These are phyloP conservation scores for Pipa parva DNA, from an alignment of 2,113 vertebrate genomes.

Conservation along the genomic window DNA sequence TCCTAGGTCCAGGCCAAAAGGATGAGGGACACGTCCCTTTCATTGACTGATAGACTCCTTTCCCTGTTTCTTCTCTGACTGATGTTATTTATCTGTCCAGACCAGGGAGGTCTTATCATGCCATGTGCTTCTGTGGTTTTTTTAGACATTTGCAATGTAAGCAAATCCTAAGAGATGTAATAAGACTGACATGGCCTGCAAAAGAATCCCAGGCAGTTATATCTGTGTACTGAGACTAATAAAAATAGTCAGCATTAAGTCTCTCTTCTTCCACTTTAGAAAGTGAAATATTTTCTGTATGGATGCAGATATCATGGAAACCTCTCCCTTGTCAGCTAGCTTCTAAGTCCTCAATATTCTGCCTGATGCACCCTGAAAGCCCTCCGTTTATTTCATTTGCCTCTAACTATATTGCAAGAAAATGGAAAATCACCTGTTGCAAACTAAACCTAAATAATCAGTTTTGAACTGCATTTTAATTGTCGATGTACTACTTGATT, in stretches of 20 bases:
- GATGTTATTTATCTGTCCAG: constrained; percentile 61
- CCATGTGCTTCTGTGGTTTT: constrained; percentile 39
- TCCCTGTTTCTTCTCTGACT: constrained; percentile 47
- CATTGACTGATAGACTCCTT: constrained; percentile 49
- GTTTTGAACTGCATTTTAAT: no score
- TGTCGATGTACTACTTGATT: no score
- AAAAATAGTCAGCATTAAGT: no score
- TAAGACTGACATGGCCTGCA: background rate
- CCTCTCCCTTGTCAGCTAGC: no score
- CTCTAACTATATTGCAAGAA: no score
- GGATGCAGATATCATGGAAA: no score
- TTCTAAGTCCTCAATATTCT: no score
- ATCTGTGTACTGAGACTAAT: background rate
- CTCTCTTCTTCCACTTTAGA: background rate
- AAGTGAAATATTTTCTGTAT: no score
- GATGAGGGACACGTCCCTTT: constrained; percentile 50
- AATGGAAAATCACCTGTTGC: no score
- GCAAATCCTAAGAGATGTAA: background rate
- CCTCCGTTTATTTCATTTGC: no score
- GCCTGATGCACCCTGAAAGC: no score
- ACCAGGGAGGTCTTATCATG: constrained; percentile 51
- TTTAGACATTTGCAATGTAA: constrained; percentile 13
- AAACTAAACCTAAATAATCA: no score
- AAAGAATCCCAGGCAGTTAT: background rate
- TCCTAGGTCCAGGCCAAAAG: constrained; percentile 43